Conservation (phyloP, 2,113 vertebrate species). For the Nerophis lumbriciformis region DNA sequence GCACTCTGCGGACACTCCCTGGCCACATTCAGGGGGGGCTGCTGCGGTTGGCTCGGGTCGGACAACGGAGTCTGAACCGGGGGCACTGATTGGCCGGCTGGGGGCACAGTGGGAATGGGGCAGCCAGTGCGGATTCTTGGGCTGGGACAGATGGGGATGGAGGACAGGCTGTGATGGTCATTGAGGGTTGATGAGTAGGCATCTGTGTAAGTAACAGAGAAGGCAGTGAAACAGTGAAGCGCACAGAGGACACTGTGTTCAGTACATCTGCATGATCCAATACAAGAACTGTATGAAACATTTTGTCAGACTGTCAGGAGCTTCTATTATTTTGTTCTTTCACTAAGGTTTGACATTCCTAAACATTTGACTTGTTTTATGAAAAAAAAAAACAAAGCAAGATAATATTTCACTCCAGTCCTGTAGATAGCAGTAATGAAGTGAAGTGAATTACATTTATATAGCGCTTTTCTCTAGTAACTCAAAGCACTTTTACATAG, state of each 20-base stretch:
- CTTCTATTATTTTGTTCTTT: too few relatives aligned
- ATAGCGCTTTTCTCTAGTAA: too few relatives aligned
- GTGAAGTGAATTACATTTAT: too few relatives aligned
- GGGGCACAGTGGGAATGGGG: conserved; percentile 89
- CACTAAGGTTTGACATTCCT: too few relatives aligned
- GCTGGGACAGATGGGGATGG: conserved; percentile 81
- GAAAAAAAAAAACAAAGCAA: too few relatives aligned
- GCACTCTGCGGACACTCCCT: conserved; percentile 90
- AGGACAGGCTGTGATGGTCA: conserved; percentile 86
- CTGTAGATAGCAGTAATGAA: too few relatives aligned
- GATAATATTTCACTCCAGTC: too few relatives aligned
- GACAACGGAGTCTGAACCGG: conserved; percentile 86
- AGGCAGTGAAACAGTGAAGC: conserved; percentile 1
- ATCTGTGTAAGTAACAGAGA: conserved; percentile 49
- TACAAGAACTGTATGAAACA: too few relatives aligned
- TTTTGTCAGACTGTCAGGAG: too few relatives aligned
- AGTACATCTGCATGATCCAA: background rate
- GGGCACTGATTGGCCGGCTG: conserved; percentile 87
- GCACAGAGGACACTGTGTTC: background rate
- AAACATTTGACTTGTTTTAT: too few relatives aligned
- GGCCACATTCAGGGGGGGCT: conserved; percentile 75
- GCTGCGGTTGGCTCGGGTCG: conserved; percentile 80
- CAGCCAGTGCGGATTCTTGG: conserved; percentile 90
- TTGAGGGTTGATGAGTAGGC: conserved; percentile 76
- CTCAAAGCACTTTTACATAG: too few relatives aligned